Base-by-base conservation (phyloP, 2,888 invertebrate genomes). In the Sericinus montela region DNA sequence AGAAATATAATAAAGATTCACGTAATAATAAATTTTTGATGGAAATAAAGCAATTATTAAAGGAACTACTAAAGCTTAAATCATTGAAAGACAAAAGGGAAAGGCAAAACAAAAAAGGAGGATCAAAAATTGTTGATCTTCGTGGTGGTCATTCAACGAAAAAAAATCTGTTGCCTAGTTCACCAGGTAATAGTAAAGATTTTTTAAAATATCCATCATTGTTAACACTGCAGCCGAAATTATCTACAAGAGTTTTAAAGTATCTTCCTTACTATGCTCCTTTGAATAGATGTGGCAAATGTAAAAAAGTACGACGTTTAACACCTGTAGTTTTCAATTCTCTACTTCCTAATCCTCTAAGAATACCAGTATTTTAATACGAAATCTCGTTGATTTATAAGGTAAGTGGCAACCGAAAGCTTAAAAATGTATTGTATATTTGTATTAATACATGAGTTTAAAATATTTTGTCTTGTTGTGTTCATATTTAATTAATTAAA, bases 61-160 rank as follows among this genome's bases (percentile, higher is more conserved):
- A 57, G 25, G 45, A 55, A 52, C 44, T 43, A 25, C 23, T 56
- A 7, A 29, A 53, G 15, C 46, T 38, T 2, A 55, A 55, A 23
- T 37, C 34, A 44, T 6, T 7, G 7, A 9, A 37, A 19, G 6
- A 3, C 5, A 11, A 30, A n/a, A n/a, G n/a, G 3, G 35, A 47
- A 32, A 23, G 37, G 10, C 9, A 42, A 36, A 28, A 43, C 8
- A 25, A 19, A 2, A 19, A 39, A 35, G 23, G 1, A 6, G 10
- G 9, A 7, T 10, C 13, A 1, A 19, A 47, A 6, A 1, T n/a
- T 29, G 19, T 47, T 5, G 13, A 40, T 29, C 35, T 11, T 10
- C 37, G 45, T 6, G 28, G 14, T 41, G 39, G 44, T 13, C 19
- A 41, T 37, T 8, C 30, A 32, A 19, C 42, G 19, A 42, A 42